These are phyloP conservation scores for Centruroides sculpturatus DNA, from an alignment of 1,140 invertebrate species.

Conservation along the genomic window DNA sequence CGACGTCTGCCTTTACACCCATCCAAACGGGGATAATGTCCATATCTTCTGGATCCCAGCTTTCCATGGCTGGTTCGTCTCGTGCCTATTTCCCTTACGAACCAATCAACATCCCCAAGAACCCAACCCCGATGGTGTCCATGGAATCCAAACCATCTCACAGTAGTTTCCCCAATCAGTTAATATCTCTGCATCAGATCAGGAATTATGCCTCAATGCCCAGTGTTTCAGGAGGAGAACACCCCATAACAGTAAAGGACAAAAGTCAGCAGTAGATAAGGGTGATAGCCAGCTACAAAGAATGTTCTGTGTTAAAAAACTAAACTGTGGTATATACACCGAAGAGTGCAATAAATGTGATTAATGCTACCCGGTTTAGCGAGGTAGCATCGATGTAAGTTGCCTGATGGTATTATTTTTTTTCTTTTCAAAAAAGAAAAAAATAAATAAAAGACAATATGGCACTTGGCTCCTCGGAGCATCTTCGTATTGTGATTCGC, in stretches of 20 bases:
- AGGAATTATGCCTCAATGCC: conserved; percentile 90
- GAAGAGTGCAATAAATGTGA: too few species aligned
- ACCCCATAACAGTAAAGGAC: conserved; percentile 38
- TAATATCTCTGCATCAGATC: conserved; percentile 90
- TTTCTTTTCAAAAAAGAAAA: too few species aligned
- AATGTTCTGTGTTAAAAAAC: too few species aligned
- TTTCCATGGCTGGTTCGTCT: conserved; percentile 10
- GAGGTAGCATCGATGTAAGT: too few species aligned
- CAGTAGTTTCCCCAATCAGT: conserved; percentile 75
- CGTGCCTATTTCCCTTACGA: conserved; percentile 68
- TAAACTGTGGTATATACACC: too few species aligned
- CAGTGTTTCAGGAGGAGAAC: conserved; percentile 32
- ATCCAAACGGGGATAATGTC: conserved; percentile 32
- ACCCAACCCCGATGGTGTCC: neutral
- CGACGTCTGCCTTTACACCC: conserved; percentile 55
- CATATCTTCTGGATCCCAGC: conserved; percentile 4
- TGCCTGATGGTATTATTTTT: too few species aligned
- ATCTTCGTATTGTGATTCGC: too few species aligned
- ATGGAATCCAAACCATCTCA: conserved; percentile 27
- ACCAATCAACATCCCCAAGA: conserved; percentile 59
- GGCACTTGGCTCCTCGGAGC: too few species aligned
- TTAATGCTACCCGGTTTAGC: too few species aligned
- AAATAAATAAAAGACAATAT: too few species aligned
- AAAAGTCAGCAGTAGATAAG: conserved; percentile 21
- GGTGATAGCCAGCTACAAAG: too few species aligned